Evolutionary conservation across 2,797 vertebrate species (phyloP), one percentile per base, ranked within the genome.

Genomic region (Lutra lutra): DNA sequence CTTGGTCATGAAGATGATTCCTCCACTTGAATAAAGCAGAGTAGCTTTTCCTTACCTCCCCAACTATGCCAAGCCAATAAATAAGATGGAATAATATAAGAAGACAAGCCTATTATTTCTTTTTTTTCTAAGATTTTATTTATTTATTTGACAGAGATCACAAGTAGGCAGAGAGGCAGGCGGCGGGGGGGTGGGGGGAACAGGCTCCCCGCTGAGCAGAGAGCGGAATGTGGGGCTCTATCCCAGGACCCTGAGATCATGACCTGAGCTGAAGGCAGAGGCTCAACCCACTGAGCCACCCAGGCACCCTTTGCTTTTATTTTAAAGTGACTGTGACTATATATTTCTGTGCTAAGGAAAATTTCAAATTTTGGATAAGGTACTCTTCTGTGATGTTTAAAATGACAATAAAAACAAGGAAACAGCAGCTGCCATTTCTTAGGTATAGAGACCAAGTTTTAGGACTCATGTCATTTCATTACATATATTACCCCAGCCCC

Each of bases 281-380:
- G 51, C 51, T 54, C 17, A 54, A 54, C 15, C 51, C 51, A 54
- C 51, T 54, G 51, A 54, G 51, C 51, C 17, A 54, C 51, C 51
- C 17, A 54, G 51, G 15, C 17, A 6, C 51, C 51, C 5, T 54
- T 54, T 40, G 68, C 32, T 91, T 73, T 93, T 98, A 96, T 86
- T 94, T 96, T 97, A 94, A 97, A 96, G 56, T n/a, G 51, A 94
- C 78, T 60, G 87, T 97, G 46, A 96, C 48, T 96, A 29, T 51
- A 79, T 96, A 87, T 64, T 98, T 95, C 82, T 80, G 85, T 62
- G 23, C 88, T 51, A 84, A 58, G 80, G 96, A 25, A 92, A 79
- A 96, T 72, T 73, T 92, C 75, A 96, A 94, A 84, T 89, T 96
- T 43, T 93, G 95, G 89, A 62, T 60, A 40, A 93, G 78, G 32